These are phyloP conservation scores for Emmelina monodactyla DNA, from an alignment of 2,888 invertebrate species.

Conservation along the genomic window DNA sequence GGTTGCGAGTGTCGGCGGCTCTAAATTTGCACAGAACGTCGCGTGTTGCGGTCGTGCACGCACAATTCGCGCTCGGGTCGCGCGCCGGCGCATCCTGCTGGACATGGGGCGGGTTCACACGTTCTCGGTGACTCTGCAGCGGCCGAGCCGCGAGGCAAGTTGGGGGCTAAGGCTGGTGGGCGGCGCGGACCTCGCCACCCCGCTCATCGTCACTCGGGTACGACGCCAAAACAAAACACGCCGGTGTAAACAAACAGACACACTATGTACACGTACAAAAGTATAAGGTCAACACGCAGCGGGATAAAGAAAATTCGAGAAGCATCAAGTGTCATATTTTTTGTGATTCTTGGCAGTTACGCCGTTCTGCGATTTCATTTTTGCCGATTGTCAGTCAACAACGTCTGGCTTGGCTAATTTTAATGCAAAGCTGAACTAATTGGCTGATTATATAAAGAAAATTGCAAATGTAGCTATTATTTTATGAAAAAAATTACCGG, in stretches of 20 bases:
- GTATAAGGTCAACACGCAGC: no score
- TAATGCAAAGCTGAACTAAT: no score
- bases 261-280: no score
- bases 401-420: no score
- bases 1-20: conserved; percentile 35
- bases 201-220: conserved; percentile 90
- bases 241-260: conserved; percentile 47
- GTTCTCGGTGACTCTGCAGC: conserved; percentile 75
- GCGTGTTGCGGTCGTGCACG: conserved; percentile 47
- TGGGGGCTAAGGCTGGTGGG: conserved; percentile 91
- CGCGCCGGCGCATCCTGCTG: conserved; percentile 19
- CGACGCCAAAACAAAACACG: conserved; percentile 19
- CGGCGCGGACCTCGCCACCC: conserved; percentile 85
- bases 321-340: no score
- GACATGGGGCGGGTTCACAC: conserved; percentile 78
- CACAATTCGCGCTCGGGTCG: conserved; percentile 33
- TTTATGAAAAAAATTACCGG: no score
- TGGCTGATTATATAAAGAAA: no score
- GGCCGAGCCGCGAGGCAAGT: conserved; percentile 74
- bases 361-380: no score
- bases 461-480: no score
- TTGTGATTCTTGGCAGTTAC: no score
- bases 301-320: no score
- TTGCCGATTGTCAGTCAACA: no score
- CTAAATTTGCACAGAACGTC: conserved; percentile 56